phyloP scores from a whole-genome alignment of 2,113 vertebrate genomes.

The Epinephelus fuscoguttatus region DNA sequence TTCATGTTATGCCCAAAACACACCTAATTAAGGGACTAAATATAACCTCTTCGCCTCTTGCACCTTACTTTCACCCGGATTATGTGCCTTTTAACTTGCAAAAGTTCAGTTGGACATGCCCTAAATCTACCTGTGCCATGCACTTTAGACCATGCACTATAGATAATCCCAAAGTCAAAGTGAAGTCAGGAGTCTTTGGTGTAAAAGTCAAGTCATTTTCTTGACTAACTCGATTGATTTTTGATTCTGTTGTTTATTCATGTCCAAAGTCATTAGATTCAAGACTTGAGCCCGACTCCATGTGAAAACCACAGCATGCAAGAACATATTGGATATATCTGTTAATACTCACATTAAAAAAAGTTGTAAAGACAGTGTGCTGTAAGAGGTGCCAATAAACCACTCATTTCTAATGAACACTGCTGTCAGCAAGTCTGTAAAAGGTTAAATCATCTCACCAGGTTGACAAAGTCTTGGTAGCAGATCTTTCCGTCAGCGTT shows the following conservation, averaged over 20 bases:
- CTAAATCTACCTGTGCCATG: too few relatives aligned
- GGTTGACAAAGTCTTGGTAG: slow-evolving; percentile 97
- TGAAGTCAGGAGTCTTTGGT: not conserved
- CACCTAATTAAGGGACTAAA: too few relatives aligned
- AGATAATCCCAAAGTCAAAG: not conserved
- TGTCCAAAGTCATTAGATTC: not conserved
- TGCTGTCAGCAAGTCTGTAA: not conserved
- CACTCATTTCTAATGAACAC: not conserved
- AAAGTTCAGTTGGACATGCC: too few relatives aligned
- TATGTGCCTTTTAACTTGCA: too few relatives aligned
- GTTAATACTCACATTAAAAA: not conserved
- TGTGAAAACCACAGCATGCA: not conserved
- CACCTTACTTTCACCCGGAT: too few relatives aligned
- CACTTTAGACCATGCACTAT: too few relatives aligned
- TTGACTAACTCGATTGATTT: too few relatives aligned
- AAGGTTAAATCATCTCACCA: slow-evolving; percentile 87
- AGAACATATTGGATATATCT: not conserved
- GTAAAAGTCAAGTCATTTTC: not conserved
- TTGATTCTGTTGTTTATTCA: too few relatives aligned
- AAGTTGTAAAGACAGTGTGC: too few relatives aligned
- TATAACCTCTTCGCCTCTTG: too few relatives aligned
- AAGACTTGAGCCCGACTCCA: not conserved
- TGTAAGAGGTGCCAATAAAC: not conserved
- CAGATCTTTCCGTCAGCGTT: slow-evolving; percentile 94
- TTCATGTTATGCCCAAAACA: too few relatives aligned